Conservation (phyloP, 1,140 invertebrate species). For the Steinernema khuongi region DNA sequence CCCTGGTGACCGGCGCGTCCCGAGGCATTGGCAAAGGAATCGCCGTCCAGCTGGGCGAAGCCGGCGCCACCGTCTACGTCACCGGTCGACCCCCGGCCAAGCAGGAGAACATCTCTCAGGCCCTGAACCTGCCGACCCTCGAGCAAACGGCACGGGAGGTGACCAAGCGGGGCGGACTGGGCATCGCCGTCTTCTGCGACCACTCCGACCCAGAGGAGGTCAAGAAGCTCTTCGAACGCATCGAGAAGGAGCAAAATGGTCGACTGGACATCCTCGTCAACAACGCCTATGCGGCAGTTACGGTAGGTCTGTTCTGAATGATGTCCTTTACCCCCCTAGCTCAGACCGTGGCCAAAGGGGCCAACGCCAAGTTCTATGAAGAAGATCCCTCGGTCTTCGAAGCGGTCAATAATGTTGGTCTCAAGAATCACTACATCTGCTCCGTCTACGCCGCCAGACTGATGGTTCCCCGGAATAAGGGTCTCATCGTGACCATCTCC, state of each 20-base stretch:
- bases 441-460: slow-evolving; percentile 60
- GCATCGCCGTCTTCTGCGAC: slow-evolving; percentile 60
- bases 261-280: slow-evolving; percentile 62
- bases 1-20: slow-evolving; percentile 60
- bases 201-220: slow-evolving; percentile 61
- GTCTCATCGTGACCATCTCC: slow-evolving; percentile 62
- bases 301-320: too few relatives aligned
- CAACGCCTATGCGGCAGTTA: slow-evolving; percentile 62
- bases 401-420: neutral
- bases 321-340: too few relatives aligned
- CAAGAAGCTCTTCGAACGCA: slow-evolving; percentile 59
- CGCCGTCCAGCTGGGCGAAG: too few relatives aligned
- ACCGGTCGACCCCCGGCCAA: too few relatives aligned
- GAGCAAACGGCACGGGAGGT: too few relatives aligned
- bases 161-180: slow-evolving; percentile 55
- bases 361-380: neutral
- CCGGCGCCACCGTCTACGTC: too few relatives aligned
- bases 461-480: slow-evolving; percentile 60
- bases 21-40: slow-evolving; percentile 61
- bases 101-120: too few relatives aligned
- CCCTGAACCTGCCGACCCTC: too few relatives aligned
- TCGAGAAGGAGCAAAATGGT: slow-evolving; percentile 60
- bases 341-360: neutral
- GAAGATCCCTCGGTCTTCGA: neutral
- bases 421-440: slow-evolving; percentile 58